Conservation (phyloP, 1,140 invertebrate genomes). For the Elysia chlorotica region DNA sequence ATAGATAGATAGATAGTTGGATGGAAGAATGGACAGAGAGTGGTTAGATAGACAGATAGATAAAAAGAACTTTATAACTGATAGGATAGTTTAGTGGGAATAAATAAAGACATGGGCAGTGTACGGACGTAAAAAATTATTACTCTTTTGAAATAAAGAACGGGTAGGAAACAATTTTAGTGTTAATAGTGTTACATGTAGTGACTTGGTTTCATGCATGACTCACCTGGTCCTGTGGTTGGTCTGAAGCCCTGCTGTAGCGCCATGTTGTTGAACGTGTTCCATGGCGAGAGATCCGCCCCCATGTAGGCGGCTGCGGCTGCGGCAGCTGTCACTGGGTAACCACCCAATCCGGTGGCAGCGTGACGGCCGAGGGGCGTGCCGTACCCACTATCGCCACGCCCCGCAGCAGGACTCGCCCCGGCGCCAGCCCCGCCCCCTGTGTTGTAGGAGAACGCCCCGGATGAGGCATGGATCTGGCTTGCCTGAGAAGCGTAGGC, state of each 20-base stretch:
- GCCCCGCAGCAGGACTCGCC: constrained; percentile 36
- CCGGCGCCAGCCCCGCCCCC: constrained; percentile 30
- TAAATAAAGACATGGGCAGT: no score
- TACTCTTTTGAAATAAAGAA: neutral
- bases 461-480: constrained; percentile 39
- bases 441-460: constrained; percentile 39
- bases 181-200: neutral
- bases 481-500: constrained; percentile 33
- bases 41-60: neutral
- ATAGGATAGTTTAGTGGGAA: no score
- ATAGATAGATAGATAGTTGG: neutral
- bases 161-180: neutral
- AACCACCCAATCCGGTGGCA: constrained; percentile 45
- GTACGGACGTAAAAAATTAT: no score
- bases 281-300: constrained; percentile 49
- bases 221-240: constrained; percentile 43
- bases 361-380: constrained; percentile 28
- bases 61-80: neutral
- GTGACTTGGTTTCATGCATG: no score
- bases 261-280: constrained; percentile 45
- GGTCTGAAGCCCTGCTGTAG: constrained; percentile 42
- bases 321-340: no score
- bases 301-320: constrained; percentile 54
- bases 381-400: constrained; percentile 16
- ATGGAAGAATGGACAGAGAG: neutral